Conservation (phyloP, 2,797 vertebrate species). For the Eulemur mongoz region DNA sequence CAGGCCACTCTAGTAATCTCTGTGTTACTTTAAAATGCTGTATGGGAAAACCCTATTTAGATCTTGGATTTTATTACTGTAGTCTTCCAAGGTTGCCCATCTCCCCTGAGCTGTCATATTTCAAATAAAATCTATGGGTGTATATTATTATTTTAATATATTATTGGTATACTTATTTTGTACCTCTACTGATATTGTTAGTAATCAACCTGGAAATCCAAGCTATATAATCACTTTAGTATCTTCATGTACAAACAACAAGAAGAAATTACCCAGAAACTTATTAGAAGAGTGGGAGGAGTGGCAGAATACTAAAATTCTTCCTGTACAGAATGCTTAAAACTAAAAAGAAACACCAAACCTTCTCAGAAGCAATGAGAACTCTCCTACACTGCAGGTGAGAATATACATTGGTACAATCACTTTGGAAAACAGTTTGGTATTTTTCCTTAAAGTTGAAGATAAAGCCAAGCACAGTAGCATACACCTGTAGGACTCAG, state of each 20-base stretch:
- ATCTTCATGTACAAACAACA: not conserved
- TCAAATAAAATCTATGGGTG: not conserved
- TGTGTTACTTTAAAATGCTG: not conserved
- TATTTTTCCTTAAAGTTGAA: slow-evolving; percentile 3
- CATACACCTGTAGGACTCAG: not conserved
- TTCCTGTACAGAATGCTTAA: not conserved
- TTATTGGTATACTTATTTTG: not conserved
- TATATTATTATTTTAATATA: not conserved
- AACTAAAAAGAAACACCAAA: not conserved
- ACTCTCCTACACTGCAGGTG: not conserved
- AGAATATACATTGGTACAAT: not conserved
- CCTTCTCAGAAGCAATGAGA: not conserved
- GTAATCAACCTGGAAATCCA: not conserved
- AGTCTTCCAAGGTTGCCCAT: not conserved
- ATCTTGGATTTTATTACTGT: not conserved
- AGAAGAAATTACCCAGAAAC: not conserved
- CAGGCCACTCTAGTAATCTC: not conserved
- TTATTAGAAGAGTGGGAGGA: not conserved
- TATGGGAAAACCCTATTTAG: not conserved
- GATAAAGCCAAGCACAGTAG: not conserved
- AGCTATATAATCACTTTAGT: not conserved
- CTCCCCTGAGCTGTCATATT: not conserved
- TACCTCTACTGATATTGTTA: not conserved
- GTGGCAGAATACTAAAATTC: not conserved
- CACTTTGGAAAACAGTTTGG: not conserved